Conservation (phyloP, 2,888 invertebrate species). For the Cecidostiba fungosa region DNA sequence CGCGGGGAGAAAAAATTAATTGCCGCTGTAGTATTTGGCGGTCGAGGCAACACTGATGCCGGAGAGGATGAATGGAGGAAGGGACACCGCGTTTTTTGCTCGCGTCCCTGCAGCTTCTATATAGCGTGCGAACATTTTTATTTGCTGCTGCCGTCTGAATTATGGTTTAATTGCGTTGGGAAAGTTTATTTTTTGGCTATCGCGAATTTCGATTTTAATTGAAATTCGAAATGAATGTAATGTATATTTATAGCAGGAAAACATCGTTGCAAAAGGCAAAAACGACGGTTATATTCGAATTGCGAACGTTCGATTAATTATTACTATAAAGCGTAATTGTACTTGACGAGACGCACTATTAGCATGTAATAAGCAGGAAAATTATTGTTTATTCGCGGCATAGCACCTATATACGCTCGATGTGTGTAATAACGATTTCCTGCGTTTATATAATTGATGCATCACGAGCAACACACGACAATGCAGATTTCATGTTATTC, state of each 20-base stretch:
- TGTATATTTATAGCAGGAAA: no score
- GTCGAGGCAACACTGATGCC: neutral
- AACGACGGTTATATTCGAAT: no score
- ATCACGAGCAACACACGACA: neutral
- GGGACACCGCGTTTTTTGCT: neutral
- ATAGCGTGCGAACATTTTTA: conserved; percentile 9
- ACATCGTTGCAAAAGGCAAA: no score
- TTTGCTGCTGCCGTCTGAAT: neutral
- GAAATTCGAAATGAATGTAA: no score
- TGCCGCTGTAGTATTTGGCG: conserved; percentile 24
- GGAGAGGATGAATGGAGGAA: neutral
- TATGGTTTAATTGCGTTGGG: neutral
- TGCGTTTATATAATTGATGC: conserved; percentile 6
- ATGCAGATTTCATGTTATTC: conserved; percentile 9
- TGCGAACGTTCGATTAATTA: no score
- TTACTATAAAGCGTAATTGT: no score
- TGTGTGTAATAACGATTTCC: neutral
- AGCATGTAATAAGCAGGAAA: neutral
- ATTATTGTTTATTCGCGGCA: neutral
- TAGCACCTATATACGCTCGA: neutral
- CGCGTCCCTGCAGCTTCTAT: no score
- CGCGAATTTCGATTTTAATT: neutral
- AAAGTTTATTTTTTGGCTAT: neutral
- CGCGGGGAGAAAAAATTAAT: conserved; percentile 40
- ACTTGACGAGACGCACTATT: neutral